Percentiles rank a stretch among this genome's conserved stretches.
Evolutionary conservation across 1,140 invertebrate species (phyloP).

Genomic region (Palaemon carinicauda): DNA sequence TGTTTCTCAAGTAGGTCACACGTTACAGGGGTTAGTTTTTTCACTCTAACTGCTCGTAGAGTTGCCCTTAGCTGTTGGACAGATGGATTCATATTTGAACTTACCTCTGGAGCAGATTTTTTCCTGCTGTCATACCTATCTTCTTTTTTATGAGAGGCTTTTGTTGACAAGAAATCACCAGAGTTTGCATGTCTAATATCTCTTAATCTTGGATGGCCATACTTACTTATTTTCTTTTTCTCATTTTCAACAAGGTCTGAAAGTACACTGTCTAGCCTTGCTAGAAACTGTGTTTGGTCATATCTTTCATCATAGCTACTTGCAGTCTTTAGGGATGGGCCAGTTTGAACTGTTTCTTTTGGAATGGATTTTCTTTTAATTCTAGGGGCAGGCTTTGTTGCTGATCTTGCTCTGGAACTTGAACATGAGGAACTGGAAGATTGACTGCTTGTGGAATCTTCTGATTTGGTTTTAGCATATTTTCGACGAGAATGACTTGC

Average conservation of each 20-base stretch:
- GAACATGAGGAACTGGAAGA: conserved; percentile 39
- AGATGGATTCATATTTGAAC: neutral
- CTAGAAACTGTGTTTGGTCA: conserved; percentile 16
- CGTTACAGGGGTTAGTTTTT: neutral
- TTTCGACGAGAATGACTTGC: neutral
- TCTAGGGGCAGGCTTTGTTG: neutral
- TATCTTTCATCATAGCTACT: conserved; percentile 22
- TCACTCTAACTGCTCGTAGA: conserved; percentile 22
- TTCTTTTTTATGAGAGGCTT: neutral
- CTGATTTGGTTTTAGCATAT: neutral
- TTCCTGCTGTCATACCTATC: neutral
- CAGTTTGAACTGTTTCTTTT: neutral
- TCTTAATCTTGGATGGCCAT: neutral
- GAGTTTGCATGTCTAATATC: neutral
- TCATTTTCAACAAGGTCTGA: conserved; percentile 41
- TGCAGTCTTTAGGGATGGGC: neutral
- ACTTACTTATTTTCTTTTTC: conserved; percentile 42
- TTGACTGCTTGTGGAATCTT: conserved; percentile 36
- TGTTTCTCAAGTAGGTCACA: conserved; percentile 29
- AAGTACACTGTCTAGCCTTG: conserved; percentile 36
- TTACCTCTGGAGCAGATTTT: neutral
- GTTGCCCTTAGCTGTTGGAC: conserved; percentile 38
- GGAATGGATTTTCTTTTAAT: neutral
- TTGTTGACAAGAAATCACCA: neutral
- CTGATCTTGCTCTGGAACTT: neutral